phyloP scores from a whole-genome alignment of 2,113 vertebrate species.

The Saimiri boliviensis region DNA sequence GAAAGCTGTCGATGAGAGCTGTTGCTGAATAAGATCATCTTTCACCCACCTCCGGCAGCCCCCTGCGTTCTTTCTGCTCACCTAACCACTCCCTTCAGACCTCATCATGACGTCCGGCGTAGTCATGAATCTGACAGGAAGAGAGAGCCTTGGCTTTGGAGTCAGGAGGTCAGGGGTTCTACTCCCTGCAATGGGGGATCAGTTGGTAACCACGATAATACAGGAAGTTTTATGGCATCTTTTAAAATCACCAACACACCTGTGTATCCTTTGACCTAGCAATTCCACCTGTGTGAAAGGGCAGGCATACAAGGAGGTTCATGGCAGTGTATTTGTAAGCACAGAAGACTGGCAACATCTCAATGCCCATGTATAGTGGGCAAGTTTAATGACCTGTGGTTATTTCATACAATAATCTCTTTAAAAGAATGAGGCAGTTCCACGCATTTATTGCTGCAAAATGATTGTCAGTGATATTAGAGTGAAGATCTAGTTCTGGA shows the following conservation, averaged over 20 bases:
- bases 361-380: background rate
- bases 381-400: background rate
- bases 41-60: too few relatives aligned
- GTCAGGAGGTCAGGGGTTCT: background rate
- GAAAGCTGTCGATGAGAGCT: too few relatives aligned
- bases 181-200: background rate
- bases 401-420: background rate
- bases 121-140: background rate
- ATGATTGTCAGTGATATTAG: background rate
- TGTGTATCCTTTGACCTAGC: background rate
- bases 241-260: background rate
- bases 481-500: background rate
- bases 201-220: background rate
- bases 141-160: background rate
- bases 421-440: background rate
- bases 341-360: background rate
- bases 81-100: too few relatives aligned
- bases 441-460: background rate
- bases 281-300: background rate
- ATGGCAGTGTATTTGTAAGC: background rate
- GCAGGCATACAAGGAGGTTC: fast-evolving
- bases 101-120: too few relatives aligned
- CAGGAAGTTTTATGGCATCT: background rate
- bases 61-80: too few relatives aligned
- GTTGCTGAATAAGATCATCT: too few relatives aligned